Evolutionary conservation across 2,888 invertebrate species (phyloP).

Genomic region (Apodemia duryi): DNA sequence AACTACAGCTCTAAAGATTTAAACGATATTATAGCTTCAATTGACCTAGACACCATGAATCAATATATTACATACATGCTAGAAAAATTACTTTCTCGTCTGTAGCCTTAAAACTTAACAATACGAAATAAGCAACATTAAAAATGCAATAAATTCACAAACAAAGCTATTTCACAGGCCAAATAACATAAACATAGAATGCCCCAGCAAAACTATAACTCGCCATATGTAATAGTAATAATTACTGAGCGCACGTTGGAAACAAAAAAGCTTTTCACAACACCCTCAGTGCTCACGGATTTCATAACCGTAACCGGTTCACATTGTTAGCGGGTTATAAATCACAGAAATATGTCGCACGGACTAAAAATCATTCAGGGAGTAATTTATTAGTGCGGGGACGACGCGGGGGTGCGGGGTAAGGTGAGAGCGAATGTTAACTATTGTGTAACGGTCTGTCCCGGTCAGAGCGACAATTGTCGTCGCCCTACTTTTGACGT

Average conservation of each 20-base stretch:
- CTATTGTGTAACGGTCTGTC: conserved; percentile 51
- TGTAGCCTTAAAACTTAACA: no score
- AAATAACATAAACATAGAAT: conserved; percentile 26
- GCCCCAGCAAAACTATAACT: conserved; percentile 32
- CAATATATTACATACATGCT: no score
- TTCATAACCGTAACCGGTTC: conserved; percentile 64
- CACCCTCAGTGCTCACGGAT: conserved; percentile 51
- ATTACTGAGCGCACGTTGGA: conserved; percentile 49
- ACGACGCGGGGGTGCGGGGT: conserved; percentile 28
- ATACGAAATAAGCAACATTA: background rate
- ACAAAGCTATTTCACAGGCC: conserved; percentile 18
- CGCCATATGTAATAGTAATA: conserved; percentile 48
- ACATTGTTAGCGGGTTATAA: conserved; percentile 63
- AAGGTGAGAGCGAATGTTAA: conserved; percentile 60
- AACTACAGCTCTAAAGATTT: no score
- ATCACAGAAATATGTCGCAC: conserved; percentile 68
- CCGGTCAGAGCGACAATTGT: conserved; percentile 34
- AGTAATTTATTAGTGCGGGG: conserved; percentile 52
- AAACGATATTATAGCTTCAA: no score
- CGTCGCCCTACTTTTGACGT: conserved; percentile 30
- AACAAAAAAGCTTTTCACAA: conserved; percentile 53
- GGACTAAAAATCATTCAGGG: conserved; percentile 66
- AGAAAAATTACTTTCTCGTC: no score
- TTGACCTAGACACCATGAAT: no score
- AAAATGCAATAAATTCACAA: conserved; percentile 4